phyloP scores from a whole-genome alignment of 2,888 invertebrate genomes.

The Stegophylla sp. region DNA sequence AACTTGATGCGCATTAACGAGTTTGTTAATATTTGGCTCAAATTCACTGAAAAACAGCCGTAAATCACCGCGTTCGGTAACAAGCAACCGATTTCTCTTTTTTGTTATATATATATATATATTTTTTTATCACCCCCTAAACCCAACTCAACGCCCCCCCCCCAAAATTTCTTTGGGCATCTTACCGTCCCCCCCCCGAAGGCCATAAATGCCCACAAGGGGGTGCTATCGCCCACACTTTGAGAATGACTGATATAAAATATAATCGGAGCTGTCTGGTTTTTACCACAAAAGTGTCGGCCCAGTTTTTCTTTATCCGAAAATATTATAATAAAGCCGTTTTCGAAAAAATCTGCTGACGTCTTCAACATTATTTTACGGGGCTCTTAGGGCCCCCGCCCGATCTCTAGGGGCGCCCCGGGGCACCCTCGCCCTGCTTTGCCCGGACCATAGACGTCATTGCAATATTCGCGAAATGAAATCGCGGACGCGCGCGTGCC shows the following conservation, averaged over 20 bases:
- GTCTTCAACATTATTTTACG: too few relatives aligned
- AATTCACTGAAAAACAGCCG: slow-evolving; percentile 26
- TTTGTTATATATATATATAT: slow-evolving; percentile 29
- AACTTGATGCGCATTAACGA: slow-evolving; percentile 1
- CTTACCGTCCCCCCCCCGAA: slow-evolving; percentile 39
- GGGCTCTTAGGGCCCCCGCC: too few relatives aligned
- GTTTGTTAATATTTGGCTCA: slow-evolving; percentile 20
- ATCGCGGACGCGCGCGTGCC: neutral
- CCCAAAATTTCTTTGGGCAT: slow-evolving; percentile 55
- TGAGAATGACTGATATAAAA: neutral
- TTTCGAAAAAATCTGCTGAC: too few relatives aligned
- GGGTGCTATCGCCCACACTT: neutral
- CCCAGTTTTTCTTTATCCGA: too few relatives aligned
- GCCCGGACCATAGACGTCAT: too few relatives aligned
- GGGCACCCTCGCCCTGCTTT: too few relatives aligned
- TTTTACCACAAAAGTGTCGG: too few relatives aligned
- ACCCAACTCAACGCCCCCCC: slow-evolving; percentile 46
- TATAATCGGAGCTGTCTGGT: too few relatives aligned
- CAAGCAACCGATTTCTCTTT: slow-evolving; percentile 55
- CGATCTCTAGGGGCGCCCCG: too few relatives aligned
- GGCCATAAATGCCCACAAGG: neutral
- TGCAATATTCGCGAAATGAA: too few relatives aligned
- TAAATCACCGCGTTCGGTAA: slow-evolving; percentile 24
- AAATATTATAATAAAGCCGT: too few relatives aligned
- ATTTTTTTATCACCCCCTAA: slow-evolving; percentile 12